Conservation (phyloP, 1,140 invertebrate species). For the Heterodera carotae region DNA sequence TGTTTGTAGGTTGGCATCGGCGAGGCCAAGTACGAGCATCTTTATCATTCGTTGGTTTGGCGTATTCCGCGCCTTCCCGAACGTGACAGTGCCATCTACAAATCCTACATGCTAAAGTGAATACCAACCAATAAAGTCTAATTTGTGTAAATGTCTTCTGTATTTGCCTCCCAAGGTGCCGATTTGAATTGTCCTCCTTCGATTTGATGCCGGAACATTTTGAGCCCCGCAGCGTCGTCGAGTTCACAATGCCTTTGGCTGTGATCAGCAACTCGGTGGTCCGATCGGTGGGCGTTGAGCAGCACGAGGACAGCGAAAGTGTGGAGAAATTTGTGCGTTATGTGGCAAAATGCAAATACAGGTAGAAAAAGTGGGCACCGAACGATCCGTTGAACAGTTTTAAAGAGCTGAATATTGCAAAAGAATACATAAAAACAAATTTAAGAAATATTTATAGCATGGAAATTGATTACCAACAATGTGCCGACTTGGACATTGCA, state of each 20-base stretch:
- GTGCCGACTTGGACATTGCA: slow-evolving; percentile 58
- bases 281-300: slow-evolving; percentile 84
- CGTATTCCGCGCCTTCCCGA: slow-evolving; percentile 75
- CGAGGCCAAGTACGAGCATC: slow-evolving; percentile 98
- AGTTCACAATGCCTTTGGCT: slow-evolving; percentile 98
- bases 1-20: slow-evolving; percentile 70
- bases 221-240: slow-evolving; percentile 83
- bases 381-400: too few species aligned
- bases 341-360: slow-evolving; percentile 92
- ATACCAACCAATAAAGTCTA: too few species aligned
- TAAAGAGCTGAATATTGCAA: not conserved
- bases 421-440: too few species aligned
- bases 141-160: too few species aligned
- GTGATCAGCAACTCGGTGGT: slow-evolving; percentile 94
- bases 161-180: slow-evolving; percentile 72
- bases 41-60: slow-evolving; percentile 95
- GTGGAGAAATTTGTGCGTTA: slow-evolving; percentile 98
- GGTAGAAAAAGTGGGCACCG: slow-evolving; percentile 42
- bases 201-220: slow-evolving; percentile 93
- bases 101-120: slow-evolving; percentile 60
- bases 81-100: slow-evolving; percentile 64
- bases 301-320: slow-evolving; percentile 79
- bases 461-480: slow-evolving; percentile 65
- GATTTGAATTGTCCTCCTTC: slow-evolving; percentile 89
- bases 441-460: slow-evolving; percentile 32